phyloP scores from a whole-genome alignment of 2,797 vertebrate genomes.

The Chelidonichthys spinosus region DNA sequence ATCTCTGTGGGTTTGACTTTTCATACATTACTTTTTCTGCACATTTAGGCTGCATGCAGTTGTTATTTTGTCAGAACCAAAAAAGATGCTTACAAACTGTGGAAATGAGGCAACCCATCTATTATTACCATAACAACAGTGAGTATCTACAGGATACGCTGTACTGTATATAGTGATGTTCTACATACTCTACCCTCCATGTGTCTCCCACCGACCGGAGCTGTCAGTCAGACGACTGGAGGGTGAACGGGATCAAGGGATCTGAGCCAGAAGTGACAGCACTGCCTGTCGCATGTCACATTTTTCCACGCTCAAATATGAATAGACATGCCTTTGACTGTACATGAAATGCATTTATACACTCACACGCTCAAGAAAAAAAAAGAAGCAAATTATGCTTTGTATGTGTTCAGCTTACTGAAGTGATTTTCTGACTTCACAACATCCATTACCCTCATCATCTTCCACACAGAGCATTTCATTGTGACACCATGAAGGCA shows the following conservation, averaged over 20 bases:
- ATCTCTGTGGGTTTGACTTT: slow-evolving; percentile 38
- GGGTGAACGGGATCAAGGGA: slow-evolving; percentile 33
- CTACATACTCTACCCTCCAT: neutral
- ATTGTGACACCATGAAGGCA: neutral
- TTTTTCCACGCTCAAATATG: slow-evolving; percentile 7
- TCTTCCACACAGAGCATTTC: neutral
- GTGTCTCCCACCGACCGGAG: slow-evolving; percentile 22
- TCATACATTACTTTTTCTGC: neutral
- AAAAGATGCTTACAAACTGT: neutral
- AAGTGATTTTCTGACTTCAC: neutral
- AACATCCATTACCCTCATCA: neutral
- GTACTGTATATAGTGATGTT: neutral
- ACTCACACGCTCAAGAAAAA: neutral
- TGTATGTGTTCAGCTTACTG: neutral
- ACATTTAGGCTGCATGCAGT: neutral
- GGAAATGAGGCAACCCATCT: neutral
- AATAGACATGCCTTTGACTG: slow-evolving; percentile 19
- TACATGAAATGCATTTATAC: slow-evolving; percentile 10
- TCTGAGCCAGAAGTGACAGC: slow-evolving; percentile 26
- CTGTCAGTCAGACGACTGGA: slow-evolving; percentile 42
- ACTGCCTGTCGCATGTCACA: slow-evolving; percentile 53
- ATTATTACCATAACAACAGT: neutral
- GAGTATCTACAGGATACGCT: neutral
- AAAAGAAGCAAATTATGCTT: neutral
- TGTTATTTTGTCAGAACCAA: no score